Base-by-base conservation (phyloP, 2,113 vertebrate species). In the Oceanites oceanicus region DNA sequence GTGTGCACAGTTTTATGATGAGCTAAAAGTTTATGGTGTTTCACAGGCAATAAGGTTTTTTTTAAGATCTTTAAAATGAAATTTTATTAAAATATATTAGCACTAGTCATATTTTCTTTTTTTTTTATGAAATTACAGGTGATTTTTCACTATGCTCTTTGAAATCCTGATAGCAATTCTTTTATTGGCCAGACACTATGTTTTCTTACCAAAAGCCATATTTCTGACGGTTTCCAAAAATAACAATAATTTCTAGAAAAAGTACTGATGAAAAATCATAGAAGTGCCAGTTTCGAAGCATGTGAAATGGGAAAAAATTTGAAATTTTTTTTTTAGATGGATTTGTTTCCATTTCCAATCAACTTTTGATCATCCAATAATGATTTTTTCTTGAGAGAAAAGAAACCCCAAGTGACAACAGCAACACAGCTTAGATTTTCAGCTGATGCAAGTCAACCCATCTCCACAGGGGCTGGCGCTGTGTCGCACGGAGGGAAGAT, bases 1-100 rank as follows among this genome's bases (percentile, higher is more conserved):
- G 13, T 2, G 0, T 56, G 30, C 0, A 2, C 1, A 6, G 27
- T 52, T 87, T 75, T 76, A 49, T 3, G 3, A 74, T 38, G 17
- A 88, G 20, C 42, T 85, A 44, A 75, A 84, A 47, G 22, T 79
- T 68, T 75, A 36, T 44, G 32, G 34, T 53, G 34, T 45, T 93
- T 79, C 47, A 62, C 2, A 34, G 50, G 50, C 45, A 87, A 75
- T 27, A 44, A 34, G 1, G 2, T 6, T 15, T 15, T 72, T 76
- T 29, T 16, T 17, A 71, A 75, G 2, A 3, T 47, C 7, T 50
- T 79, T 66, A 29, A 73, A 95, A 90, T 63, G 5, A 88, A 30
- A n/a, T 45, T 53, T 38, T 38, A 38, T 65, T 9, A 68, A 79
- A 38, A 8, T 19, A 9, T 72, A 56, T 62, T 66, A 73, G 14